Conservation (phyloP, 2,888 invertebrate genomes). For the Nasonia oneida region DNA sequence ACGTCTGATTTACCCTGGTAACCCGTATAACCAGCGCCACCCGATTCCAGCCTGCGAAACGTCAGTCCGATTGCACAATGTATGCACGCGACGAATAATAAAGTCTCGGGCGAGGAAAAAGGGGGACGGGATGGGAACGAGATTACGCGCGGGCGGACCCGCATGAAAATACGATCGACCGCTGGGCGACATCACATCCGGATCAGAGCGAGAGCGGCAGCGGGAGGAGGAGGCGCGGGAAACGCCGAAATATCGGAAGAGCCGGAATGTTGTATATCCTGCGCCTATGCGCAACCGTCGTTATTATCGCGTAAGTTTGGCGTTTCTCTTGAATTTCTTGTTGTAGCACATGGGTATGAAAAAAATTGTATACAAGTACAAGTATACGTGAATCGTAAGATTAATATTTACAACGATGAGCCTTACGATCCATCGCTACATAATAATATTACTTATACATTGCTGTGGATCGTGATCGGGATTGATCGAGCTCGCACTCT, state of each 20-base stretch:
- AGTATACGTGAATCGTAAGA: no score
- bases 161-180: conserved; percentile 8
- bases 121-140: background rate
- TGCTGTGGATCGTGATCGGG: conserved; percentile 25
- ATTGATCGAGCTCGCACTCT: conserved; percentile 11
- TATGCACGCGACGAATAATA: background rate
- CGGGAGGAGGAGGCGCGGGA: background rate
- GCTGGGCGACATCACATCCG: background rate
- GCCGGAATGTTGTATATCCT: background rate
- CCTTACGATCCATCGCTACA: background rate
- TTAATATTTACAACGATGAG: background rate
- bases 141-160: background rate
- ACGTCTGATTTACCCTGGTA: background rate
- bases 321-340: background rate
- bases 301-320: background rate
- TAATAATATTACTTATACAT: background rate
- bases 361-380: no score
- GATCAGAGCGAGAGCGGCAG: background rate
- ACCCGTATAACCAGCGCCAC: background rate
- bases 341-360: no score
- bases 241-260: background rate
- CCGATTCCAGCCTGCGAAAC: conserved; percentile 4
- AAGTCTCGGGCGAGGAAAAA: background rate
- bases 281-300: background rate
- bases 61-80: background rate